Evolutionary conservation across 2,113 vertebrate species (phyloP).

Genomic region (Erinaceus europaeus): DNA sequence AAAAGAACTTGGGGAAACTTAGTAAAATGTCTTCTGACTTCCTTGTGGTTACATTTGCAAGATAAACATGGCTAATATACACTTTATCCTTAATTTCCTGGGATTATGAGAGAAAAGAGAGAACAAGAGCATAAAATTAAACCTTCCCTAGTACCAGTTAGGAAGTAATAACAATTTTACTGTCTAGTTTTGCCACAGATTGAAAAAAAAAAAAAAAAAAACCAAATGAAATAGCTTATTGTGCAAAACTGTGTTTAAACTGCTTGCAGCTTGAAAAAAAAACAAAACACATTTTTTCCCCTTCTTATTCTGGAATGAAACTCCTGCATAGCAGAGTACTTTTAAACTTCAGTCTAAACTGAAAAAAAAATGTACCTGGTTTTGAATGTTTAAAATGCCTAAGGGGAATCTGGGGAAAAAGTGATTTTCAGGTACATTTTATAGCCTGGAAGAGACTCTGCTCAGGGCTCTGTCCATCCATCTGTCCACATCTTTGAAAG

Average conservation of each 20-base stretch:
- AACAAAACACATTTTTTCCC: background rate
- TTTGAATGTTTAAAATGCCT: slow-evolving; percentile 57
- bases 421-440: slow-evolving; percentile 60
- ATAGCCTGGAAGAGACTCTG: background rate
- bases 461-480: slow-evolving; percentile 35
- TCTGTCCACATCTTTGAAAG: slow-evolving; percentile 23
- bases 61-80: background rate
- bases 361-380: slow-evolving; percentile 41
- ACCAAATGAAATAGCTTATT: slow-evolving; percentile 36
- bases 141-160: background rate
- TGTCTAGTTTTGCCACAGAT: slow-evolving; percentile 33
- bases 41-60: slow-evolving; percentile 27
- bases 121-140: slow-evolving; percentile 3
- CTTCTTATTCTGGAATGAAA: slow-evolving; percentile 3
- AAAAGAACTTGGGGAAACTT: background rate
- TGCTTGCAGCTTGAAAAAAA: slow-evolving; percentile 5
- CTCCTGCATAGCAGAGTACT: background rate
- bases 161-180: slow-evolving; percentile 28
- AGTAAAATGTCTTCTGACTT: slow-evolving; percentile 27
- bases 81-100: slow-evolving; percentile 57
- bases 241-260: slow-evolving; percentile 23
- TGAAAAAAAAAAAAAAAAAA: too few species aligned
- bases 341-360: slow-evolving; percentile 31
- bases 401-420: slow-evolving; percentile 50
- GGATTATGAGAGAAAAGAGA: slow-evolving; percentile 31